Evolutionary conservation across 2,888 invertebrate species (phyloP).

Genomic region (Oscheius sp.): DNA sequence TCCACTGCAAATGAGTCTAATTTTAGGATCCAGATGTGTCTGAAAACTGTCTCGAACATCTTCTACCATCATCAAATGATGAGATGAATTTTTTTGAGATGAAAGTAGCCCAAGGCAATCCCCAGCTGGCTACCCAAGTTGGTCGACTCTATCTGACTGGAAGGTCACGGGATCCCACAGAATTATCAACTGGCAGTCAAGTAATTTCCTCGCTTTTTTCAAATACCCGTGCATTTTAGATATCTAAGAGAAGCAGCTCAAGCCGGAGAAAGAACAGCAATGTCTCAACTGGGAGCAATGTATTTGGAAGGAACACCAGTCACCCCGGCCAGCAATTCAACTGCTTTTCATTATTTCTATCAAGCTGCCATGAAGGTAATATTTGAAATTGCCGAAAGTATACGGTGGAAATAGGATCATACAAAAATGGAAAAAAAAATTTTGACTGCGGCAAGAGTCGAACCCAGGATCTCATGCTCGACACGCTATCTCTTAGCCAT

Average conservation of each 20-base stretch:
- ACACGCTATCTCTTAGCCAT: too few relatives aligned
- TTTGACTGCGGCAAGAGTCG: too few relatives aligned
- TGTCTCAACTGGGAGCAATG: conserved; percentile 98
- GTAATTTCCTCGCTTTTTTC: conserved; percentile 8
- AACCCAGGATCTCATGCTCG: too few relatives aligned
- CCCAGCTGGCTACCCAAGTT: conserved; percentile 81
- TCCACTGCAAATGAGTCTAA: too few relatives aligned
- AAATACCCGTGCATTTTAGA: conserved; percentile 51
- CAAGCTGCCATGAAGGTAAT: conserved; percentile 87
- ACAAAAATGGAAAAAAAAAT: too few relatives aligned
- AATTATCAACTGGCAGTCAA: conserved; percentile 78
- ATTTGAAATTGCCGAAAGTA: background rate
- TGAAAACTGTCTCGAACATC: conserved; percentile 79
- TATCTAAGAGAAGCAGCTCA: conserved; percentile 85
- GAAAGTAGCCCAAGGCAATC: conserved; percentile 94
- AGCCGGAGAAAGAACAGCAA: conserved; percentile 92
- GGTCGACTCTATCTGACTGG: conserved; percentile 98
- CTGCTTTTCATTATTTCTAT: conserved; percentile 92
- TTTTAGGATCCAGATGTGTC: background rate
- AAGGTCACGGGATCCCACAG: conserved; percentile 90
- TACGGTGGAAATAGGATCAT: too few relatives aligned
- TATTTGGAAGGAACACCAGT: conserved; percentile 94
- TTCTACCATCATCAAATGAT: conserved; percentile 83
- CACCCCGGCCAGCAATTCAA: conserved; percentile 90
- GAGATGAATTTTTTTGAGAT: conserved; percentile 97